Evolutionary conservation across 1,140 invertebrate species (phyloP), one percentile per base, ranked within the genome.

Genomic region (Cardiocondyla obscurior): DNA sequence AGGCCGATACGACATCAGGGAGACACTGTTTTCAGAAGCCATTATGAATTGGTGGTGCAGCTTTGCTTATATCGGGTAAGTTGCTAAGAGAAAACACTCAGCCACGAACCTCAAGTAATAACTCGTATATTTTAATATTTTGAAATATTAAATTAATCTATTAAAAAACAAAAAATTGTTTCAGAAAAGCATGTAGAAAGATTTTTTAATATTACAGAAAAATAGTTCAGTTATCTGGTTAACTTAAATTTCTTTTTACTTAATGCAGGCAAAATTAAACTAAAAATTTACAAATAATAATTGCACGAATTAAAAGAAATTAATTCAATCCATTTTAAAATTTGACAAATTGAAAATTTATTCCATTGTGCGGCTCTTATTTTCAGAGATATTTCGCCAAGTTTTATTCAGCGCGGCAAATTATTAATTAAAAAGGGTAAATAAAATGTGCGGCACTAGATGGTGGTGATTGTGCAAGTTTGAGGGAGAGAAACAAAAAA

Each of bases 21-120:
- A 98, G 93, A 96, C 95, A 87, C 94, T 97, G 14, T 95, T 98
- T 72, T 97, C 97, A 46, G 96, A 97, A 94, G 95, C 96, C 19
- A 95, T 98, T 77, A 98, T 98, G 97, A 95, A 96, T 83, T 96
- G 97, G 93, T 98, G 97, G 97, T 96, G 96, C 42, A 98, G 98
- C 93, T 98, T 98, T 91, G 97, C 97, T 2, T 97, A 97, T 93
- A 96, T 96, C 57, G 97, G 97, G 97, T 97, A 93, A 95, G 94
- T 93, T 84, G 16, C 6, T 42, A 6, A 22, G 16, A 22, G 39
- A 12, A 58, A 25, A 2, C 7, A n/a, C 39, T 55, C 16, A 42
- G 16, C 25, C 3, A 28, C 1, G 12, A 28, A 73, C 14, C 19
- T 73, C 46, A 25, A 8, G 5, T 6, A 67, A 16, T 19, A 36